phyloP scores from a whole-genome alignment of 1,140 invertebrate genomes.

The Drosophila cardini region DNA sequence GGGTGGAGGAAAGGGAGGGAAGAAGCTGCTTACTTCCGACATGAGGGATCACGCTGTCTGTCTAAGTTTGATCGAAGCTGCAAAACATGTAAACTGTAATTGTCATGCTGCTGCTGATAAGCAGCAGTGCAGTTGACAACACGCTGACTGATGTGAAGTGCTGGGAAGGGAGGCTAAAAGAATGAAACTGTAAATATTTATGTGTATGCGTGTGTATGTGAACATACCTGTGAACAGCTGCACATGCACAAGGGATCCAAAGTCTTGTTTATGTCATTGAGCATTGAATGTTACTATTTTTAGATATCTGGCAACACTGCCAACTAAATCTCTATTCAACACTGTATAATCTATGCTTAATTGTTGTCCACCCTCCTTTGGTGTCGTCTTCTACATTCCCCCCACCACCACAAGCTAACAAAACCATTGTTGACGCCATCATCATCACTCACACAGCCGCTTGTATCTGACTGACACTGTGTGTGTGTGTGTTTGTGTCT shows the following conservation, averaged over 20 bases:
- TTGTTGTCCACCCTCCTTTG: slow-evolving; percentile 31
- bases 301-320: slow-evolving; percentile 39
- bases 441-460: slow-evolving; percentile 7
- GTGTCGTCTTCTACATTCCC: slow-evolving; percentile 8
- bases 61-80: slow-evolving; percentile 33
- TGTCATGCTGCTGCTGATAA: slow-evolving; percentile 26
- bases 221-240: slow-evolving; percentile 74
- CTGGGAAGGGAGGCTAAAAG: neutral
- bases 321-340: slow-evolving; percentile 22
- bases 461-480: too few species aligned
- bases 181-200: slow-evolving; percentile 7
- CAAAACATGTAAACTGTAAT: slow-evolving; percentile 11
- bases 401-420: neutral
- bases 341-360: slow-evolving; percentile 19
- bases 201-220: slow-evolving; percentile 22
- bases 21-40: slow-evolving; percentile 30
- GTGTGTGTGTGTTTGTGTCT: neutral
- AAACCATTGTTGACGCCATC: slow-evolving; percentile 11
- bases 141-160: neutral
- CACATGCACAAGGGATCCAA: slow-evolving; percentile 51
- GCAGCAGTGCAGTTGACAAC: slow-evolving; percentile 44
- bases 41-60: slow-evolving; percentile 35
- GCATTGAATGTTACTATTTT: neutral
- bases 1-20: neutral
- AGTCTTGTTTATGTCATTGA: slow-evolving; percentile 15